phyloP scores from a whole-genome alignment of 1,140 invertebrate genomes.

The Trichoplusia ni region DNA sequence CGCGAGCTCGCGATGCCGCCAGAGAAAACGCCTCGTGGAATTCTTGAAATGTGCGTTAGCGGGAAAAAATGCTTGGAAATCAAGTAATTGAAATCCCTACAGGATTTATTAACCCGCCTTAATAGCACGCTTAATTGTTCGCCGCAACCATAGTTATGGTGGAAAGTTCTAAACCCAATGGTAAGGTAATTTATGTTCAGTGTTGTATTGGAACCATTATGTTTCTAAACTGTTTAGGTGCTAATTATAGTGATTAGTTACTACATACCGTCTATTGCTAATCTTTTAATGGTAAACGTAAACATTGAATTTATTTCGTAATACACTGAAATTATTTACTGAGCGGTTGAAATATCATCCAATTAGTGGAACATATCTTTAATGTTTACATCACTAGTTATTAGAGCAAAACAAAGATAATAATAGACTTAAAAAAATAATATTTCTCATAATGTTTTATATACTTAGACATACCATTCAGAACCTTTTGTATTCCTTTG shows the following conservation, averaged over 20 bases:
- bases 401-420: background rate
- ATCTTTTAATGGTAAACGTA: background rate
- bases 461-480: background rate
- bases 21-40: constrained; percentile 44
- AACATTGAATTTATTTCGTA: constrained; percentile 7
- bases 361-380: background rate
- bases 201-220: background rate
- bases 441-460: background rate
- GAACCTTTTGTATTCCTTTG: background rate
- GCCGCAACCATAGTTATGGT: background rate
- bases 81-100: constrained; percentile 27
- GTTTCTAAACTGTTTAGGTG: constrained; percentile 12
- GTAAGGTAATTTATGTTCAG: constrained; percentile 7
- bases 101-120: constrained; percentile 18
- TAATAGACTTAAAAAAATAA: background rate
- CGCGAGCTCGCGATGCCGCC: too few species aligned
- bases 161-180: constrained; percentile 2
- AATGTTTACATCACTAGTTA: constrained; percentile 12
- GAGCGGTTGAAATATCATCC: constrained; percentile 7
- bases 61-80: constrained; percentile 25
- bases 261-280: constrained; percentile 5
- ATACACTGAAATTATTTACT: constrained; percentile 3
- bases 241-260: constrained; percentile 13
- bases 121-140: constrained; percentile 23
- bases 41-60: constrained; percentile 34